Percentiles rank a stretch among this genome's conserved stretches.
Conservation (phyloP, 2,113 vertebrate genomes). For the Castor canadensis region DNA sequence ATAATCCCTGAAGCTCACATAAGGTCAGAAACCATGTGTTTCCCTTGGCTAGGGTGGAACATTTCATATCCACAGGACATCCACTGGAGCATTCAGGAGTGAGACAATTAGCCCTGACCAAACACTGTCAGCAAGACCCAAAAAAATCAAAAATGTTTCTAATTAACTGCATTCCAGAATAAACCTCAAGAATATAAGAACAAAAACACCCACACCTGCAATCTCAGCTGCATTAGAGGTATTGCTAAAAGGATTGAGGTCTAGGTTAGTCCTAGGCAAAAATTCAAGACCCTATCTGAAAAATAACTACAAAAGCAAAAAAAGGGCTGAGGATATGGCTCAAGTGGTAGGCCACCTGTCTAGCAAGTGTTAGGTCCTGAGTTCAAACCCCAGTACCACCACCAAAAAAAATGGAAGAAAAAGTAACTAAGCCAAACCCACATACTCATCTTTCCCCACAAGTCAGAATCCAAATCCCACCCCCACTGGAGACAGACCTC, state of each 20-base stretch:
- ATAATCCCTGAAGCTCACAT: background rate
- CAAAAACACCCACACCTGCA: background rate
- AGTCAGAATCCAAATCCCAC: background rate
- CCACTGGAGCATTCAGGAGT: fast-evolving
- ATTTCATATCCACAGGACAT: fast-evolving
- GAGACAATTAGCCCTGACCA: no score
- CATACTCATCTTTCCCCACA: background rate
- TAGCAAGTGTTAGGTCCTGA: background rate
- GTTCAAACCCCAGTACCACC: no score
- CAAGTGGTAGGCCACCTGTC: no score
- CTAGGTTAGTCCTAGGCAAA: no score
- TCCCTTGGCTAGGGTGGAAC: background rate
- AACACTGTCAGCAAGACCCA: background rate
- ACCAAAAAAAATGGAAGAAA: no score
- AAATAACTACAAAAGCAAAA: background rate
- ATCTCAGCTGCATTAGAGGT: background rate
- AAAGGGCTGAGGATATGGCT: no score
- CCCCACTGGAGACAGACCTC: background rate
- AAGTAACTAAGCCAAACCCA: background rate
- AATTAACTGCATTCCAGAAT: background rate
- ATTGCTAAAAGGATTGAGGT: no score
- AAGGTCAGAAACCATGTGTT: background rate
- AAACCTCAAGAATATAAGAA: background rate
- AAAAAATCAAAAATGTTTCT: background rate
- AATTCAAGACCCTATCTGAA: background rate